Percentiles rank a stretch among this genome's conserved stretches.
Evolutionary conservation across 2,888 invertebrate genomes (phyloP).

Genomic region (Vannuccia rotundouncinata): DNA sequence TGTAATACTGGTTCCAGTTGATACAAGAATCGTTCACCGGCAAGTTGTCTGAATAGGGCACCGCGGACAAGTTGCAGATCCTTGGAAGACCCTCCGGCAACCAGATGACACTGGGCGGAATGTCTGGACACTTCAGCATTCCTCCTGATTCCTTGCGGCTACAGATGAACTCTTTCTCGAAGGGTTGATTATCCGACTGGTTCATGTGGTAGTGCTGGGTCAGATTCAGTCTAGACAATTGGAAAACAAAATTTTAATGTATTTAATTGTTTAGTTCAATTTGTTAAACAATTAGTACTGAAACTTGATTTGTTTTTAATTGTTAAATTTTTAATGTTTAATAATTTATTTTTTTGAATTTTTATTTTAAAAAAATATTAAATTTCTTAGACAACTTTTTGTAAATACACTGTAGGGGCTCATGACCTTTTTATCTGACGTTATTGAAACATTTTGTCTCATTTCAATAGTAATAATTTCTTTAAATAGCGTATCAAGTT

Average conservation of each 20-base stretch:
- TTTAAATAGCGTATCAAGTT: no score
- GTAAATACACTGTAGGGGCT: no score
- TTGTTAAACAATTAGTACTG: background rate
- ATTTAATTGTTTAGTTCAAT: background rate
- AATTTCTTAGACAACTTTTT: no score
- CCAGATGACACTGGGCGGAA: conserved; percentile 61
- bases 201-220: conserved; percentile 45
- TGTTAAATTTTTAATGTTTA: no score
- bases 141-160: conserved; percentile 84
- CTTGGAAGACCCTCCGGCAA: conserved; percentile 65
- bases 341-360: background rate
- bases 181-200: background rate
- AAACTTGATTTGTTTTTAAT: no score
- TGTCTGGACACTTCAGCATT: conserved; percentile 79
- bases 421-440: no score
- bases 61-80: conserved; percentile 71
- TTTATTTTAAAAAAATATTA: background rate
- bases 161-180: conserved; percentile 85
- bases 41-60: conserved; percentile 61
- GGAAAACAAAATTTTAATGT: background rate
- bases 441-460: no score
- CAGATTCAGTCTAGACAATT: conserved; percentile 45
- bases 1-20: conserved; percentile 98
- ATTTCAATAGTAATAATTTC: no score
- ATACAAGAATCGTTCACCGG: conserved; percentile 67